Base-by-base conservation (phyloP, 2,888 invertebrate species). In the Tubiluchus corallicola region DNA sequence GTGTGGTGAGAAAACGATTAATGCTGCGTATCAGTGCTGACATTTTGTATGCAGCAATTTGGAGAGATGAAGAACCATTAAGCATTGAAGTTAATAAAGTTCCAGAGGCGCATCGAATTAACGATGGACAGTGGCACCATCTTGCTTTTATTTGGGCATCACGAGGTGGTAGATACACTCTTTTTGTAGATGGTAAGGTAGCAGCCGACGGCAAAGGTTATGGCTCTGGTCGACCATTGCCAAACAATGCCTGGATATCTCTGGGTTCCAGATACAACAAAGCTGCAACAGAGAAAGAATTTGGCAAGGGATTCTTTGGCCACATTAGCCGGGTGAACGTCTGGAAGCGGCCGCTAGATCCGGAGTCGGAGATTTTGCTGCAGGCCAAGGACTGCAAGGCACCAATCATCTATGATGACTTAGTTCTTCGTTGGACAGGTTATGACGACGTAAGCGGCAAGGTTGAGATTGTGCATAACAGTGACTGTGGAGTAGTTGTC, bases 91-190 rank as follows among this genome's bases (percentile, higher is more conserved):
- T 29, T n/a, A 9, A n/a, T n/a, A 9, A n/a, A 9, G n/a, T 9
- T n/a, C 9, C 9, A n/a, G 9, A 29, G 29, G n/a, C 29, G 29
- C 29, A 9, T 29, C 29, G 29, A 9, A 9, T 29, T n/a, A 29
- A 40, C 16, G 47, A 47, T 17, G 49, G 50, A 17, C 17, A 37
- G 13, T 49, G 45, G 45, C 49, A 48, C 38, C 88, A 90, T 57
- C 77, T 90, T 20, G 85, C 87, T 37, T 72, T 94, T 44, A 80
- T 87, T n/a, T 92, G 92, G 90, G 81, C 85, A 57, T 84, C 88
- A 29, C 74, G 72, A 47, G 76, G 78, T 45, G 88, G 88, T 17
- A 79, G 81, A 60, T 68, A 92, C 39, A 82, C 82, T 45, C 71
- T 94, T 18, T 82, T 90, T 42, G 88, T 90, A n/a, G 90, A 94